Evolutionary conservation across 1,140 invertebrate species (phyloP).

Genomic region (Listronotus bonariensis): DNA sequence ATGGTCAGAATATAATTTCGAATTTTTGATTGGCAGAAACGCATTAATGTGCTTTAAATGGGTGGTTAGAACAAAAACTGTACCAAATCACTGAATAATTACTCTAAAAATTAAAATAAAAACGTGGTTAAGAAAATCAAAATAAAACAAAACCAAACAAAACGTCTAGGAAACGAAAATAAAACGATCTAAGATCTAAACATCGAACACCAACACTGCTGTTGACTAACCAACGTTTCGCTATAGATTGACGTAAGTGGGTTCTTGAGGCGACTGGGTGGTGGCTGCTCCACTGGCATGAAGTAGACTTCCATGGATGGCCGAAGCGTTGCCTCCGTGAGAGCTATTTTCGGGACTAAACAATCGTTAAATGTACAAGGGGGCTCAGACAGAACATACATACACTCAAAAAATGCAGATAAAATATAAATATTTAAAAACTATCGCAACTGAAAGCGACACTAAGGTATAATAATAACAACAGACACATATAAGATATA

Average conservation of each 20-base stretch:
- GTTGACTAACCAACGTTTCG: constrained; percentile 71
- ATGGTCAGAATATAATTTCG: background rate
- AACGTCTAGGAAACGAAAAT: constrained; percentile 36
- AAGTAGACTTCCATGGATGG: constrained; percentile 59
- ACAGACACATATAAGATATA: constrained; percentile 38
- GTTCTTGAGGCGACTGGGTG: constrained; percentile 83
- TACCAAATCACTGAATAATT: background rate
- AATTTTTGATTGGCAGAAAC: too few relatives aligned
- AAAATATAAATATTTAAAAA: constrained; percentile 35
- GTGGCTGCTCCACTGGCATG: constrained; percentile 59
- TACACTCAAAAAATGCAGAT: constrained; percentile 32
- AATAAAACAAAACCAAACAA: constrained; percentile 36
- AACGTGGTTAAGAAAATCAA: constrained; percentile 11
- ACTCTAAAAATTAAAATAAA: background rate
- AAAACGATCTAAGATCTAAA: constrained; percentile 38
- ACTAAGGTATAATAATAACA: constrained; percentile 35
- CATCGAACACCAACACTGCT: constrained; percentile 57
- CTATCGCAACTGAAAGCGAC: constrained; percentile 25
- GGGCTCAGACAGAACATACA: constrained; percentile 37
- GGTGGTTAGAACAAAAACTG: background rate
- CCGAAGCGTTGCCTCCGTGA: constrained; percentile 63
- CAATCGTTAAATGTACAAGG: constrained; percentile 55
- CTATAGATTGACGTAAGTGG: constrained; percentile 93
- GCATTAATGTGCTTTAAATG: too few relatives aligned
- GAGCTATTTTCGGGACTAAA: constrained; percentile 63